Conservation (phyloP, 1,140 invertebrate genomes). For the Drosophila kikkawai region DNA sequence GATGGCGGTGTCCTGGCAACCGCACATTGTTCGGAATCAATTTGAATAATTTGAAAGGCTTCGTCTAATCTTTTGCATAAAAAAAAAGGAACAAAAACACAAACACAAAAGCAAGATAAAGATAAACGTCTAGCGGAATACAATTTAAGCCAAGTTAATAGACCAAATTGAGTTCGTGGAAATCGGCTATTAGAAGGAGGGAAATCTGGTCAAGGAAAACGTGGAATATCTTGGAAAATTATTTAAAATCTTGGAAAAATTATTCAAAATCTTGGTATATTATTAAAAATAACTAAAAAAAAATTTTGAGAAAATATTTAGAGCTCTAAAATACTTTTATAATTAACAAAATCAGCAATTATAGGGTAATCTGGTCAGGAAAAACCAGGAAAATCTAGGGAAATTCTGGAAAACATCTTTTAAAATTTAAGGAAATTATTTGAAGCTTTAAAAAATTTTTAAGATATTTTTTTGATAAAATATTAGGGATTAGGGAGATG, state of each 20-base stretch:
- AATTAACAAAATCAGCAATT: too few relatives aligned
- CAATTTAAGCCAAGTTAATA: not conserved
- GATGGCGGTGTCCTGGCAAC: slow-evolving; percentile 3
- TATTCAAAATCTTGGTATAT: too few relatives aligned
- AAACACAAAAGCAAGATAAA: not conserved
- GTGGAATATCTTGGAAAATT: too few relatives aligned
- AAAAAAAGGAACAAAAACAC: not conserved
- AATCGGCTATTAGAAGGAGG: not conserved
- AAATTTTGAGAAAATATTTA: not conserved
- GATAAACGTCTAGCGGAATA: not conserved
- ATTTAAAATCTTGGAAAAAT: too few relatives aligned
- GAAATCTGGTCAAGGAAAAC: not conserved
- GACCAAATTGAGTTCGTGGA: not conserved
- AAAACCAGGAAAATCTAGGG: too few relatives aligned
- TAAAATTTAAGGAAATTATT: too few relatives aligned
- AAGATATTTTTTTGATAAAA: too few relatives aligned
- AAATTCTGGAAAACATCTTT: too few relatives aligned
- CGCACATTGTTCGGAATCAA: slow-evolving; percentile 37
- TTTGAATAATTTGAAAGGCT: slow-evolving; percentile 41
- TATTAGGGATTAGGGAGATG: too few relatives aligned
- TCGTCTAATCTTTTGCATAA: slow-evolving; percentile 4
- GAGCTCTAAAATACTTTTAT: not conserved
- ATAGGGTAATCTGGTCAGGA: too few relatives aligned
- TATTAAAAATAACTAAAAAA: too few relatives aligned
- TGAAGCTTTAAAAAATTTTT: too few relatives aligned